Evolutionary conservation across 2,888 invertebrate species (phyloP).

Genomic region (Xanthorhoe spadicearia): DNA sequence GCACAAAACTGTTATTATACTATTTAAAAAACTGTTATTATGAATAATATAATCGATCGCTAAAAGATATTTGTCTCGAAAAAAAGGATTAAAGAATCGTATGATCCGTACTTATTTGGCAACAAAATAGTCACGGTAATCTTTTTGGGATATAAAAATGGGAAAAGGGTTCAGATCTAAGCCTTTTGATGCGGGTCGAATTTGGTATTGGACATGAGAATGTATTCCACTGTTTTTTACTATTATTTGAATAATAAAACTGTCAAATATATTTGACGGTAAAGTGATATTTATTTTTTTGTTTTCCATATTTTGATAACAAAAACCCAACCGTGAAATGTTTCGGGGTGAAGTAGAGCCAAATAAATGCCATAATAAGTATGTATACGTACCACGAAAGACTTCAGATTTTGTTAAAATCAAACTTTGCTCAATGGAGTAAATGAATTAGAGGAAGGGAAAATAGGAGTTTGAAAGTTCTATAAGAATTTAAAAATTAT

Average conservation of each 20-base stretch:
- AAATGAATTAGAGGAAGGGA: no score
- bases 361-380: background rate
- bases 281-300: conserved; percentile 75
- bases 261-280: conserved; percentile 71
- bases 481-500: background rate
- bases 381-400: no score
- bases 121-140: conserved; percentile 78
- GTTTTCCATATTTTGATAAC: conserved; percentile 54
- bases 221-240: conserved; percentile 76
- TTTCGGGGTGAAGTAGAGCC: conserved; percentile 10
- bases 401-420: no score
- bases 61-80: conserved; percentile 15
- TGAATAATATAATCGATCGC: no score
- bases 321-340: conserved; percentile 39
- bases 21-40: no score
- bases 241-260: conserved; percentile 80
- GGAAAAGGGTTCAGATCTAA: conserved; percentile 79
- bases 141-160: conserved; percentile 79
- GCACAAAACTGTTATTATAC: conserved; percentile 31
- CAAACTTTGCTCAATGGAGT: no score
- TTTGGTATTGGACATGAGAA: conserved; percentile 77
- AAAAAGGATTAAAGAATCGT: conserved; percentile 67
- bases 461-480: no score
- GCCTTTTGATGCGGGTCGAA: conserved; percentile 83
- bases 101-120: conserved; percentile 65